Evolutionary conservation across 2,888 invertebrate species (phyloP), one percentile per base, ranked within the genome.

Genomic region (Dolichomitus sp.): DNA sequence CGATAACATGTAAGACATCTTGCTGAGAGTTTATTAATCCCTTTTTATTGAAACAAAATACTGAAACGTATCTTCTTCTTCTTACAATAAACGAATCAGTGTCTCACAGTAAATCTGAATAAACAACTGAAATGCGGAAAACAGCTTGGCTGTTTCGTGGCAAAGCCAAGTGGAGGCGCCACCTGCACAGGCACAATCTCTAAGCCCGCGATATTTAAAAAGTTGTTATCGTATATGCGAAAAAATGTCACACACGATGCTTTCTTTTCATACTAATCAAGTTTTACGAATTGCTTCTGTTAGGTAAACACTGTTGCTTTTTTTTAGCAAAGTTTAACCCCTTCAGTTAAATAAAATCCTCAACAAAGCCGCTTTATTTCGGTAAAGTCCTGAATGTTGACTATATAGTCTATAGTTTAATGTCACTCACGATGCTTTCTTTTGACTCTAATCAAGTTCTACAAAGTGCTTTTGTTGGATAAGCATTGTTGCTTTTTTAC

Each of bases 1-100:
- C 88, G 99, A 98, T 90, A 99, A 94, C 99, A 99, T 99, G 94
- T 99, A 99, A 94, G 99, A 99, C 99, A 99, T 99, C 85, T 92
- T 96, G 90, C 63, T 7, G 45, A 33, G 30, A 50, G 23, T 84
- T 76, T 19, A 63, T 77, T 63, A 50, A 40, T 37, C 48, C 27
- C 11, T 23, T 27, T 37, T 27, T 27, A 23, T 45, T 19, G 42
- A 1, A 68, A 65, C 12, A 42, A 75, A 75, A 54, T 27, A 54
- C 14, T 27, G 19, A 52, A 74, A 74, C 52, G 65, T 40, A 50
- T 7, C 23, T 23, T 23, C 23, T 23, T 23, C 23, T 23, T 23
- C 2, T 23, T 23, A 23, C 23, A 23, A 23, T 23, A 23, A 1
- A 5, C 45, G 14, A 59, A 72, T 52, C 52, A 37, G 17, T 17